Evolutionary conservation across 2,113 vertebrate genomes (phyloP).

Genomic region (Aleadryas rufinucha): DNA sequence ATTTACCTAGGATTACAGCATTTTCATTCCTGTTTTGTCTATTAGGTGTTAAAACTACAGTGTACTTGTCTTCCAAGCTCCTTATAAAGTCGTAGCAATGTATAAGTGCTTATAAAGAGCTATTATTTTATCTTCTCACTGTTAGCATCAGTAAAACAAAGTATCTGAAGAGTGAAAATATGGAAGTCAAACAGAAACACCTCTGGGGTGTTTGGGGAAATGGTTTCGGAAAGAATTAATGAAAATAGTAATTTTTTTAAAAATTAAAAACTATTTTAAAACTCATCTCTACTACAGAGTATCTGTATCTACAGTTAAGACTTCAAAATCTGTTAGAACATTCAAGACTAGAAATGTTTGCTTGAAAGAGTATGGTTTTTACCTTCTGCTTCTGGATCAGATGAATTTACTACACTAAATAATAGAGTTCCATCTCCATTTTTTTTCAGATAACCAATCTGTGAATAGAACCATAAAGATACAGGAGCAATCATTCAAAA

Average conservation of each 20-base stretch:
- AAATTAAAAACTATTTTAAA: not conserved
- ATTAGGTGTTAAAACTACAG: not conserved
- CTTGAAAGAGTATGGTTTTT: not conserved
- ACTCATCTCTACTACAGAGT: not conserved
- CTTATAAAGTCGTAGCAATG: not conserved
- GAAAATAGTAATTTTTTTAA: not conserved
- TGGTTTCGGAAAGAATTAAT: not conserved
- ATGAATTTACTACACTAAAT: constrained; percentile 90
- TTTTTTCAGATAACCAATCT: constrained; percentile 94
- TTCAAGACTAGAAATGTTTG: not conserved
- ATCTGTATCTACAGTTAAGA: not conserved
- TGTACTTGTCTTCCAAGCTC: not conserved
- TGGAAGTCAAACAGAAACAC: not conserved
- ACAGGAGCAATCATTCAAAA: not conserved
- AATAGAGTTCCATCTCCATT: constrained; percentile 81
- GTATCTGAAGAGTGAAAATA: not conserved
- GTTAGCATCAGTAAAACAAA: not conserved
- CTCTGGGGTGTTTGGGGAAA: not conserved
- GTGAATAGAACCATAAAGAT: constrained; percentile 42
- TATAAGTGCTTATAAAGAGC: not conserved
- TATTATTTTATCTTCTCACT: not conserved
- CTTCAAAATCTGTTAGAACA: not conserved
- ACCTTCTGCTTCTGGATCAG: constrained; percentile 91
- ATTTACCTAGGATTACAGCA: not conserved
- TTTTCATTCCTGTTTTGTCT: not conserved